Base-by-base conservation (phyloP, 2,797 vertebrate species). In the Ambastaia sidthimunki region DNA sequence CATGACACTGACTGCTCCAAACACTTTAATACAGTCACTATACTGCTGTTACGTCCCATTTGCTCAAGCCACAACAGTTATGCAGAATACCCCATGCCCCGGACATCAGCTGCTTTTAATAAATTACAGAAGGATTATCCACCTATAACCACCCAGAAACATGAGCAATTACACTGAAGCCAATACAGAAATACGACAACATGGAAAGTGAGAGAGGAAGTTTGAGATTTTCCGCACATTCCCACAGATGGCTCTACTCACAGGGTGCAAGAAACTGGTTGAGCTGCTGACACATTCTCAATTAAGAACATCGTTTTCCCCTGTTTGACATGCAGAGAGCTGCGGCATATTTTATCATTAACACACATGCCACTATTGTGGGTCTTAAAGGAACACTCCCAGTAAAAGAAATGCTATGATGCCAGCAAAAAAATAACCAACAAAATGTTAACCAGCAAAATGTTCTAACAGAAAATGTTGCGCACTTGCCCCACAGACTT, bases 181-280 rank as follows among this genome's bases (percentile, higher is more conserved):
- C 55, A 78, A 48, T 34, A 34, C 63, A 81, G 59, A 76, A n/a
- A 1, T 55, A 63, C 21, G 5, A 13, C 28, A 34, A 23, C 48
- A 69, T 68, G 74, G 19, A 74, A 28, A 62, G 4, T 44, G 16
- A 23, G 25, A 66, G 37, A 60, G 10, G 10, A 60, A 21, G 44
- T 47, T 21, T 16, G 0, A 70, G 23, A 18, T 62, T 60, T 78
- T 2, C 34, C 2, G 10, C 25, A 48, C 44, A 69, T 15, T 50
- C 44, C 50, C 19, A 71, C 54, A 71, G 76, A 78, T 76, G 34
- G 52, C 65, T 21, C 7, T 21, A 28, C 63, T 68, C 16, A 31
- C 21, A 57, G 21, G 23, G 55, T 68, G 23, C 21, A 68, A 31
- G 37, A 28, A 76, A 47, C 28, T 28, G 69, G 67, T 67, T 60